Evolutionary conservation across 2,888 invertebrate species (phyloP).

Genomic region (Gymnocheta viridis): DNA sequence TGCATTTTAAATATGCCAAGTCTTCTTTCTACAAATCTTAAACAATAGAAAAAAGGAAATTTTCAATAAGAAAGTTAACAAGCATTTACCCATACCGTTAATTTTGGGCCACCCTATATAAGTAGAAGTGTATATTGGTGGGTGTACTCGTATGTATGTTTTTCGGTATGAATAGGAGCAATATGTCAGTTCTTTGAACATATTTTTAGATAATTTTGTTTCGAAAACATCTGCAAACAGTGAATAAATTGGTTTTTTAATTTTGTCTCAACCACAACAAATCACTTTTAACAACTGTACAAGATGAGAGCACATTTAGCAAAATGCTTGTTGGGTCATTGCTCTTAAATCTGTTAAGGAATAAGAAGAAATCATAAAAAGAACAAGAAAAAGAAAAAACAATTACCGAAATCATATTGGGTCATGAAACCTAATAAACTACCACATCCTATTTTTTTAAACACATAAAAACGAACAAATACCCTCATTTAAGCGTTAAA

Average conservation of each 20-base stretch:
- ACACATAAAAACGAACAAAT: background rate
- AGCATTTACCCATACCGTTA: no score
- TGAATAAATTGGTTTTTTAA: background rate
- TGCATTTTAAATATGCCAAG: no score
- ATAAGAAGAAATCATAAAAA: background rate
- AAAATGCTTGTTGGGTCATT: background rate
- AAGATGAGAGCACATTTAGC: background rate
- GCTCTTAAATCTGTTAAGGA: background rate
- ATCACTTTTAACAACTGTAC: background rate
- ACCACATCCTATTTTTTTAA: background rate
- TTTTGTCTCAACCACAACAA: background rate
- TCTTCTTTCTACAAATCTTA: no score
- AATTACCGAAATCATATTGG: slow-evolving; percentile 32
- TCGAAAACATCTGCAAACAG: background rate
- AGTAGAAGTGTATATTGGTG: no score
- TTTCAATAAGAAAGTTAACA: no score
- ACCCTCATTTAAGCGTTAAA: background rate
- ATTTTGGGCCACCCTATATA: no score
- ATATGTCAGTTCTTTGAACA: background rate
- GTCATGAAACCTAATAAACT: slow-evolving; percentile 30
- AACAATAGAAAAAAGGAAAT: no score
- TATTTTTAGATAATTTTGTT: background rate
- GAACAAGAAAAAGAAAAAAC: background rate
- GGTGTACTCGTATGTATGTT: no score
- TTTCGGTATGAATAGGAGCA: no score